Conservation (phyloP, 2,888 invertebrate species). For the Drosophila setosimentum region DNA sequence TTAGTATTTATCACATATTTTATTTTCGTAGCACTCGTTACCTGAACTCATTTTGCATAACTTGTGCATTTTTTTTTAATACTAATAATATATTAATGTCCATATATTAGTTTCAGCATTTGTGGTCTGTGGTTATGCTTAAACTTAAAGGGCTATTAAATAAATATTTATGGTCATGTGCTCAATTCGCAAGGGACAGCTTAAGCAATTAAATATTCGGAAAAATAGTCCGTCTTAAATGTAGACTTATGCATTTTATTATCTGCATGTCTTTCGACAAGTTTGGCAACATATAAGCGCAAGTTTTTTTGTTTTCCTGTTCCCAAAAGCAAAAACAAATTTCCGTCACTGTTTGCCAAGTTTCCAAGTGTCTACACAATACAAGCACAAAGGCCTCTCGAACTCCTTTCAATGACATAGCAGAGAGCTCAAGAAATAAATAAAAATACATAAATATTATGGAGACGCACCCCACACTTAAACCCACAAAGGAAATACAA, state of each 20-base stretch:
- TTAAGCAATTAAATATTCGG: conserved; percentile 26
- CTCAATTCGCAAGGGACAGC: not conserved
- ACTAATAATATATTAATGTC: conserved; percentile 8
- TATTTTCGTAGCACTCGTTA: not conserved
- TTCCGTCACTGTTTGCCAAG: conserved; percentile 68
- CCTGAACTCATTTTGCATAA: conserved; percentile 12
- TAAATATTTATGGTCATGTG: not conserved
- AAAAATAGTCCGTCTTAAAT: conserved; percentile 7
- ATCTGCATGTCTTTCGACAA: conserved; percentile 23
- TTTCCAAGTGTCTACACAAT: conserved; percentile 41
- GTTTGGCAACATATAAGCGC: conserved; percentile 40
- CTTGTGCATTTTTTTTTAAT: not conserved
- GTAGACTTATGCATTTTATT: conserved; percentile 36
- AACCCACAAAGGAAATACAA: conserved; percentile 41
- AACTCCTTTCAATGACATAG: conserved; percentile 75
- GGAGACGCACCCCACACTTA: conserved; percentile 62
- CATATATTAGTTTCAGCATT: conserved; percentile 12
- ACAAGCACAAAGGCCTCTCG: conserved; percentile 49
- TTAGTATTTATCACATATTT: not conserved
- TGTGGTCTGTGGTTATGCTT: not conserved
- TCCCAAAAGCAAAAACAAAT: conserved; percentile 66
- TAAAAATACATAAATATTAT: conserved; percentile 69
- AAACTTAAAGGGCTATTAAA: conserved; percentile 6
- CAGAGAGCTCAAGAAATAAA: conserved; percentile 55
- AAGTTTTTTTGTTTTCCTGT: conserved; percentile 53